Conservation (phyloP, 2,113 vertebrate genomes). For the Hyaena hyaena region DNA sequence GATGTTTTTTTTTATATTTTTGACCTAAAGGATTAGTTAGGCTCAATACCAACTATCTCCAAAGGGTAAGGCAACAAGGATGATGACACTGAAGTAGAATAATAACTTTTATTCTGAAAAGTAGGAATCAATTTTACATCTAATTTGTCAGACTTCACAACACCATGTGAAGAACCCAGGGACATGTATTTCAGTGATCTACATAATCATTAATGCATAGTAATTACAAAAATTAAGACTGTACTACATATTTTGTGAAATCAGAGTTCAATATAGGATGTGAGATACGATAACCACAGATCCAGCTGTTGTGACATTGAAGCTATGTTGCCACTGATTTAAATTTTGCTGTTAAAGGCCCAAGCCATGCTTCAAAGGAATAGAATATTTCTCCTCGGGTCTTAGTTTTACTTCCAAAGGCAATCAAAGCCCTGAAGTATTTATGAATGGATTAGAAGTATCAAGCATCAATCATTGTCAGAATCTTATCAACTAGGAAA, state of each 20-base stretch:
- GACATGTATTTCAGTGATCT: not conserved
- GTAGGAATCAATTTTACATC: not conserved
- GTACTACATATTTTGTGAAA: not conserved
- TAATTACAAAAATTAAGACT: not conserved
- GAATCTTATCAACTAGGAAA: constrained; percentile 68
- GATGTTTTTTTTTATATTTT: not conserved
- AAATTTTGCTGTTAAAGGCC: not conserved
- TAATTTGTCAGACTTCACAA: not conserved
- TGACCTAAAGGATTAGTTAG: not conserved
- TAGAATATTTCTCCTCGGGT: constrained; percentile 60
- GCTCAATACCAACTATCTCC: not conserved
- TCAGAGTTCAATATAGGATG: not conserved
- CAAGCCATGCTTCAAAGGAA: constrained; percentile 29
- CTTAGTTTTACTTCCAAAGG: constrained; percentile 70
- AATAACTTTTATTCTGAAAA: not conserved
- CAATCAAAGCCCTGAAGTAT: constrained; percentile 51
- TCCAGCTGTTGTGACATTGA: not conserved
- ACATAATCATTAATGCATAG: not conserved
- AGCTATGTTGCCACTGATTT: not conserved
- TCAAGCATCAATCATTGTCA: constrained; percentile 73
- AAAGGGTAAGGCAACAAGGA: not conserved
- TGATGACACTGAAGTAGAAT: not conserved
- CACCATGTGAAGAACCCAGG: not conserved
- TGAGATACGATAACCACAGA: not conserved
- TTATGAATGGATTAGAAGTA: constrained; percentile 73